Conservation (phyloP, 2,113 vertebrate genomes). For the Aphyosemion australe region DNA sequence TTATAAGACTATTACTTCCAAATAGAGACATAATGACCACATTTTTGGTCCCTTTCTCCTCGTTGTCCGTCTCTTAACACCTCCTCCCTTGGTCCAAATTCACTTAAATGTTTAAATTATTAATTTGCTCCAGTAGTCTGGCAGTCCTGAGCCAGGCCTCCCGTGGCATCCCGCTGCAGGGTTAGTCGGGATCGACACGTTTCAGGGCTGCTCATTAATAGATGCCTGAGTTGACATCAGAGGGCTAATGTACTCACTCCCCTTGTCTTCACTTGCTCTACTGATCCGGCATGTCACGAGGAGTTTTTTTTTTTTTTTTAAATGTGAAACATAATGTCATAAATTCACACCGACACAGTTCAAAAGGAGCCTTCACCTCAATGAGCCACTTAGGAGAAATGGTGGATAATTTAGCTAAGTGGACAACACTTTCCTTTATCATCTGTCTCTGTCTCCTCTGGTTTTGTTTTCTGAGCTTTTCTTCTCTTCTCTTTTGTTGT, state of each 20-base stretch:
- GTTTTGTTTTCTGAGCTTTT: slow-evolving; percentile 32
- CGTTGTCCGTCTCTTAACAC: slow-evolving; percentile 50
- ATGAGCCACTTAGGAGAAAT: slow-evolving; percentile 25
- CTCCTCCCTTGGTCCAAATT: slow-evolving; percentile 57
- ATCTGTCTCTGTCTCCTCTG: slow-evolving; percentile 22
- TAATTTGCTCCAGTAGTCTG: slow-evolving; percentile 60
- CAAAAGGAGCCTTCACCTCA: slow-evolving; percentile 35
- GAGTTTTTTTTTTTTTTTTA: slow-evolving; percentile 1
- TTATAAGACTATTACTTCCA: not conserved
- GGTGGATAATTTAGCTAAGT: slow-evolving; percentile 42
- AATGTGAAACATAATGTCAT: slow-evolving; percentile 42
- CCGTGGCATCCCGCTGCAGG: slow-evolving; percentile 42
- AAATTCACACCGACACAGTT: slow-evolving; percentile 42
- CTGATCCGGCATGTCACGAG: slow-evolving; percentile 31
- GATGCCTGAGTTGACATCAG: slow-evolving; percentile 60
- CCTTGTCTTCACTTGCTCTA: slow-evolving; percentile 16
- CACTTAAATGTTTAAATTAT: slow-evolving; percentile 76
- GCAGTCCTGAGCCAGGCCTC: slow-evolving; percentile 48
- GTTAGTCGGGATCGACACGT: slow-evolving; percentile 72
- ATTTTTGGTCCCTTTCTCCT: slow-evolving; percentile 35
- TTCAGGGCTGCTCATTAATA: slow-evolving; percentile 75
- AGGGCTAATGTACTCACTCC: slow-evolving; percentile 69
- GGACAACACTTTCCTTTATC: not conserved
- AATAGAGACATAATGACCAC: slow-evolving; percentile 44
- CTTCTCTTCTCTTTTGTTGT: too few relatives aligned